phyloP scores from a whole-genome alignment of 2,888 invertebrate genomes.

The Smittia sp. region DNA sequence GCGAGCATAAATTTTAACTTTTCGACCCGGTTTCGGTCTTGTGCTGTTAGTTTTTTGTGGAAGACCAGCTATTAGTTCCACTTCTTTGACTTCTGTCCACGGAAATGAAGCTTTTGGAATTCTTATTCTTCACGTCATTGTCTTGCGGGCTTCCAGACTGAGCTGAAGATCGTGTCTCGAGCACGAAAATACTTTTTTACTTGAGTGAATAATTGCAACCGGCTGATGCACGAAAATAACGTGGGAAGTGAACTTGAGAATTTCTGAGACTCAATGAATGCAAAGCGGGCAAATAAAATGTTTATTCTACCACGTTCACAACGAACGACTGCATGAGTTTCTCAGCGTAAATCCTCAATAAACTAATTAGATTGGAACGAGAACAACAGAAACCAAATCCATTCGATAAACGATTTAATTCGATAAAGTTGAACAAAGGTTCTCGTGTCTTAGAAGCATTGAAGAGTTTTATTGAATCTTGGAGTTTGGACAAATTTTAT shows the following conservation, averaged over 20 bases:
- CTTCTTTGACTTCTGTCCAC: conserved; percentile 11
- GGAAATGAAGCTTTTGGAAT: conserved; percentile 30
- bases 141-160: too few species aligned
- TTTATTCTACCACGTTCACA: too few species aligned
- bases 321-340: too few species aligned
- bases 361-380: conserved; percentile 34
- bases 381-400: background rate
- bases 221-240: background rate
- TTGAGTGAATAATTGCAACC: background rate
- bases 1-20: background rate
- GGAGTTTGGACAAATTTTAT: too few species aligned
- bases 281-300: background rate
- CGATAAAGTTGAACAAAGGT: background rate
- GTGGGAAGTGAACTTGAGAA: background rate
- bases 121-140: background rate
- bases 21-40: background rate
- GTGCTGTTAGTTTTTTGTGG: background rate
- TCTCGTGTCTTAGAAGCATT: background rate
- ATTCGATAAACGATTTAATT: background rate
- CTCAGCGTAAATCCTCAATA: conserved; percentile 26
- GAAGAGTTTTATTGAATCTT: conserved; percentile 29
- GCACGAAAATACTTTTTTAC: too few species aligned
- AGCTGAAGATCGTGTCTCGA: too few species aligned
- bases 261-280: background rate
- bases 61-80: conserved; percentile 21